Conservation (phyloP, 2,888 invertebrate genomes). For the Chironomus riparius region DNA sequence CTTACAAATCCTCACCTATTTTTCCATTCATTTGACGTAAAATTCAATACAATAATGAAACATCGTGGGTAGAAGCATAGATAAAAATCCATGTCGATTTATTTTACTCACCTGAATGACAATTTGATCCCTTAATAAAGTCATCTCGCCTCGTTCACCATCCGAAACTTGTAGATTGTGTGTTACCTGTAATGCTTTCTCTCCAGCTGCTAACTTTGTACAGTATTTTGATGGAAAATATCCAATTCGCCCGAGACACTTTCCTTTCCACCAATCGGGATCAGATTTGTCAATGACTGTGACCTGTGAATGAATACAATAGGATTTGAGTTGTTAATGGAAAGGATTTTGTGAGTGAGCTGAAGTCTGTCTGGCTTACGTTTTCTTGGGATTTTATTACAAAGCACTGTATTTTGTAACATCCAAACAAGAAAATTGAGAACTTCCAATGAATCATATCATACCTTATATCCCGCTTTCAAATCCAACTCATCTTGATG, state of each 20-base stretch:
- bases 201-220: conserved; percentile 79
- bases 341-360: too few species aligned
- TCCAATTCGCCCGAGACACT: conserved; percentile 80
- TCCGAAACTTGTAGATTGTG: conserved; percentile 80
- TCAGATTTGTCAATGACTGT: conserved; percentile 91
- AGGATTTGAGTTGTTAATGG: conserved; percentile 31
- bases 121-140: conserved; percentile 84
- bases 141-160: conserved; percentile 56
- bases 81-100: too few species aligned
- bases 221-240: conserved; percentile 95
- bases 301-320: conserved; percentile 45
- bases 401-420: too few species aligned
- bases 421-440: too few species aligned
- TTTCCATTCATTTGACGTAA: too few species aligned
- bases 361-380: too few species aligned
- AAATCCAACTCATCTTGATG: conserved; percentile 91
- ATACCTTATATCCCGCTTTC: conserved; percentile 71
- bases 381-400: too few species aligned
- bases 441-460: too few species aligned
- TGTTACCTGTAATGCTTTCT: conserved; percentile 84
- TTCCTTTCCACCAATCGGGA: conserved; percentile 97
- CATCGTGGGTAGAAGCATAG: too few species aligned
- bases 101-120: conserved; percentile 56
- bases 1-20: too few species aligned
- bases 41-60: too few species aligned